Evolutionary conservation across 2,113 vertebrate species (phyloP).

Genomic region (Paralichthys olivaceus): DNA sequence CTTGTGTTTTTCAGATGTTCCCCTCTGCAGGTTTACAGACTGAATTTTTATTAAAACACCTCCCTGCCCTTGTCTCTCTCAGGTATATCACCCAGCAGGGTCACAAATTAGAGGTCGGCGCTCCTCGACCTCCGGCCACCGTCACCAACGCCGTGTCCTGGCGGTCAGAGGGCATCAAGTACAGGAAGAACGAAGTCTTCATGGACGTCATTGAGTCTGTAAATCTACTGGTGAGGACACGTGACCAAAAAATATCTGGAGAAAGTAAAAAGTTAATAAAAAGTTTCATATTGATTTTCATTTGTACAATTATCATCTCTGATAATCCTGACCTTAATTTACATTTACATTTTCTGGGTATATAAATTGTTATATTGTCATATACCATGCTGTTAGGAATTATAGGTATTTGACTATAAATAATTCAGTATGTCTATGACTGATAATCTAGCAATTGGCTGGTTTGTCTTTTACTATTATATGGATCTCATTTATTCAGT

Average conservation of each 20-base stretch:
- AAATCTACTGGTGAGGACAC: slow-evolving; percentile 82
- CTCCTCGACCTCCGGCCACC: slow-evolving; percentile 85
- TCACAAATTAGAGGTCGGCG: slow-evolving; percentile 84
- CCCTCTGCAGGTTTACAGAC: too few species aligned
- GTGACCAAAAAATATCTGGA: background rate
- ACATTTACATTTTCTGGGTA: background rate
- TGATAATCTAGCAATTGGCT: too few species aligned
- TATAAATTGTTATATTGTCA: too few species aligned
- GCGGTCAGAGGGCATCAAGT: slow-evolving; percentile 87
- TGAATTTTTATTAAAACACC: too few species aligned
- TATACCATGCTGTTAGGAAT: background rate
- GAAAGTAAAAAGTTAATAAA: background rate
- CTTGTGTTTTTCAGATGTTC: too few species aligned
- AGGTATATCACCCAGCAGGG: slow-evolving; percentile 88
- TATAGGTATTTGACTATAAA: too few species aligned
- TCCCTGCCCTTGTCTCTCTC: slow-evolving; percentile 31
- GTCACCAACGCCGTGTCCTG: slow-evolving; percentile 88
- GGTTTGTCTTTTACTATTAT: too few species aligned
- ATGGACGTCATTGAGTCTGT: slow-evolving; percentile 88
- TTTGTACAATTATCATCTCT: background rate
- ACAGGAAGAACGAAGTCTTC: slow-evolving; percentile 88
- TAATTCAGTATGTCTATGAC: too few species aligned
- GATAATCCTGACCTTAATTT: background rate
- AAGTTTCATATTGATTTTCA: background rate
- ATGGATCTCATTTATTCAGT: too few species aligned